Evolutionary conservation across 2,113 vertebrate species (phyloP), one percentile per base, ranked within the genome.

Genomic region (Ailurus styani): DNA sequence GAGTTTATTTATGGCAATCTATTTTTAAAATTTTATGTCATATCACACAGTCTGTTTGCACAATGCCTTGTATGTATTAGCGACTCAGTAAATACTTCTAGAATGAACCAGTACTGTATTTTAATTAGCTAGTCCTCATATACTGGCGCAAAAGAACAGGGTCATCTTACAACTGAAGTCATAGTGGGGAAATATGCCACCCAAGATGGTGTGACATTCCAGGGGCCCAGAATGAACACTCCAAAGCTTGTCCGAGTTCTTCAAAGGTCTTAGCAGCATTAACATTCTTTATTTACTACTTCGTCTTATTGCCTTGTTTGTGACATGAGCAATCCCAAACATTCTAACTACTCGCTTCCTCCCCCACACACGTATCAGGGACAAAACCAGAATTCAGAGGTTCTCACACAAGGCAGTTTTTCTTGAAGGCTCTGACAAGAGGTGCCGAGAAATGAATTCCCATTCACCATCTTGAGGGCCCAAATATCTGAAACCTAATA

Each of bases 81-180:
- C 83, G 64, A 90, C 92, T 91, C 81, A 77, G 90, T 92, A 90
- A 93, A 97, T 98, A 66, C 90, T 92, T 98, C 92, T 90, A 96
- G 95, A 96, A 95, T 98, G 97, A 98, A 93, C 87, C 84, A 85
- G 73, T 96, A 90, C 90, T 94, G 83, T 92, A 96, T 97, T 98
- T 98, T 96, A 90, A 97, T 96, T 89, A 91, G 79, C 60, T 84
- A 40, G 78, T 70, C 73, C 93, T 87, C 68, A 3, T 66, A 75
- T 64, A 8, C 87, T 47, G 66, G 75, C 18, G 55, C 78, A 75
- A 91, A 87, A 87, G 95, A 72, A 92, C 97, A 96, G 97, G 94
- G 96, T 98, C 97, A 97, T 92, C 97, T 97, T 96, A 92, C 94
- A 85, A 50, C 57, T 97, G 94, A 98, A 91, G 94, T 97, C 97